phyloP scores from a whole-genome alignment of 2,797 vertebrate species.

The Sebastes taczanowskii region DNA sequence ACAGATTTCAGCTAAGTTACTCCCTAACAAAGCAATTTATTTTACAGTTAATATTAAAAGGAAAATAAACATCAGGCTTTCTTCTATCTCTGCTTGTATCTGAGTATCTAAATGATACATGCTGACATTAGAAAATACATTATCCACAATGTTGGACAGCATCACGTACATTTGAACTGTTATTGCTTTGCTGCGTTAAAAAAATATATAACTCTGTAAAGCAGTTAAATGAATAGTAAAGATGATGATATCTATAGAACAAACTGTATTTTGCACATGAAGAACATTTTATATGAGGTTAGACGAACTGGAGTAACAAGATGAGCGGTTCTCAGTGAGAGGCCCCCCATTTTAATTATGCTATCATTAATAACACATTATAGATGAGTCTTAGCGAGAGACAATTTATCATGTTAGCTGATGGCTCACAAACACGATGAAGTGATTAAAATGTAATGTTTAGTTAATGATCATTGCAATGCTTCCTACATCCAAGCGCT shows the following conservation, averaged over 20 bases:
- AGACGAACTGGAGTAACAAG: constrained; percentile 25
- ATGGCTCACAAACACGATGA: constrained; percentile 58
- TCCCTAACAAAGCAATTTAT: constrained; percentile 1
- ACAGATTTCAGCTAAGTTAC: constrained; percentile 37
- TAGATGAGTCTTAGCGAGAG: constrained; percentile 47
- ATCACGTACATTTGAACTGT: not conserved
- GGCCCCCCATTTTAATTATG: constrained; percentile 49
- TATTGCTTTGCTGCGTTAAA: not conserved
- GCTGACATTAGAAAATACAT: not conserved
- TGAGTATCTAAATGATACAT: not conserved
- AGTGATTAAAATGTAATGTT: constrained; percentile 66
- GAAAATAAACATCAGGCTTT: not conserved
- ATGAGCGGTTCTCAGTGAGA: constrained; percentile 19
- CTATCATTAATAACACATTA: constrained; percentile 66
- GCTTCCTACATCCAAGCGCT: not conserved
- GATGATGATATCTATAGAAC: constrained; percentile 7
- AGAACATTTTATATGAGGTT: constrained; percentile 22
- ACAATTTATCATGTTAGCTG: constrained; percentile 59
- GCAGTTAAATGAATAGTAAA: constrained; percentile 6
- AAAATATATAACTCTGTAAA: not conserved
- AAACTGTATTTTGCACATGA: constrained; percentile 1
- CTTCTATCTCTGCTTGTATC: not conserved
- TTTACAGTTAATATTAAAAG: not conserved
- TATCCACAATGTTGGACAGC: not conserved
- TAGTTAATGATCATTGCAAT: constrained; percentile 56